phyloP scores from a whole-genome alignment of 2,797 vertebrate species.

The Scolopax rusticola region DNA sequence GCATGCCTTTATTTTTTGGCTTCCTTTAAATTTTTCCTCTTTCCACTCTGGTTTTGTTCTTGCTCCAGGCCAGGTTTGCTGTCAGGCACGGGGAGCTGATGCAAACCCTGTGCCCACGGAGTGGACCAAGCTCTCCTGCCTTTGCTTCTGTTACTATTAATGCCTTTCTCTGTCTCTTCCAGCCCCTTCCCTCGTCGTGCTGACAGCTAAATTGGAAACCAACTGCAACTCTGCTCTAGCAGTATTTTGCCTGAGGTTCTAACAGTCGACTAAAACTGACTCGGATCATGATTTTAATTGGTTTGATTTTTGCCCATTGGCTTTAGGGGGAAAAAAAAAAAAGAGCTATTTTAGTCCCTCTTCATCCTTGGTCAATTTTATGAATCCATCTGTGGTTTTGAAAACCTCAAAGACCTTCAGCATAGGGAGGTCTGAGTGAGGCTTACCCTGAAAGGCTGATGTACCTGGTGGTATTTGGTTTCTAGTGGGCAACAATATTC shows the following conservation, averaged over 20 bases:
- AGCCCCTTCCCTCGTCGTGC: neutral
- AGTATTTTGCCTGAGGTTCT: neutral
- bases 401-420: neutral
- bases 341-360: neutral
- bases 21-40: neutral
- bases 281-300: conserved; percentile 35
- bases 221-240: neutral
- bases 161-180: neutral
- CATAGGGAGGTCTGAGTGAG: neutral
- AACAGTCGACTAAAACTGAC: neutral
- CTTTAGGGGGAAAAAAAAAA: neutral
- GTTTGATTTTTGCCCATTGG: conserved; percentile 35
- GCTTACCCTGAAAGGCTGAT: neutral
- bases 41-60: neutral
- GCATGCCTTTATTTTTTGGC: neutral
- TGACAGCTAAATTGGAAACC: conserved; percentile 9
- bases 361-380: neutral
- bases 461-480: rapidly evolving
- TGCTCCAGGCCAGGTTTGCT: neutral
- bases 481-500: neutral
- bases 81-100: neutral
- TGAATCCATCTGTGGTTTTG: neutral
- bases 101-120: neutral
- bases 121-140: neutral
- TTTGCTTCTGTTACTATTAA: neutral